phyloP scores from a whole-genome alignment of 1,140 invertebrate species.

The Zaprionus ornatus region DNA sequence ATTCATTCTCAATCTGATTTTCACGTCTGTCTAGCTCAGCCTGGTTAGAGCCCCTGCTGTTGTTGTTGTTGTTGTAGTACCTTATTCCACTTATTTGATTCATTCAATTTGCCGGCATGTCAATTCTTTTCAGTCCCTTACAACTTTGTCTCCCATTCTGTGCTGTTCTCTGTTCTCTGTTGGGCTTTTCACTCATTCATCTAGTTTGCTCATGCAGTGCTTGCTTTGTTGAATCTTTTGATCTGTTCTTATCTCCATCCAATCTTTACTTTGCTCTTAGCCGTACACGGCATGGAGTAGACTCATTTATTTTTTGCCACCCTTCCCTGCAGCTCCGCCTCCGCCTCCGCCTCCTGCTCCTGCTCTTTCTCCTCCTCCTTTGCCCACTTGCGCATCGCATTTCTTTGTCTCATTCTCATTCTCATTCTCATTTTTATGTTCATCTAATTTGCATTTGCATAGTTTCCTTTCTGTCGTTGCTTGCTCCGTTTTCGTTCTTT shows the following conservation, averaged over 20 bases:
- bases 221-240: slow-evolving; percentile 16
- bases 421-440: slow-evolving; percentile 53
- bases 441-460: slow-evolving; percentile 68
- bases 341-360: not conserved
- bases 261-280: slow-evolving; percentile 17
- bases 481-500: slow-evolving; percentile 19
- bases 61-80: not conserved
- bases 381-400: slow-evolving; percentile 27
- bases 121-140: slow-evolving; percentile 12
- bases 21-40: not conserved
- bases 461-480: slow-evolving; percentile 31
- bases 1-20: not conserved
- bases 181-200: slow-evolving; percentile 20
- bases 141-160: not conserved
- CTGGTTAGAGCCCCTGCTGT: not conserved
- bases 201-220: slow-evolving; percentile 8
- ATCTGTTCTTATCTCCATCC: slow-evolving; percentile 12
- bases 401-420: slow-evolving; percentile 52
- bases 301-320: slow-evolving; percentile 31
- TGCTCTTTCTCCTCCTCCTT: slow-evolving; percentile 4
- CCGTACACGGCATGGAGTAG: slow-evolving; percentile 2
- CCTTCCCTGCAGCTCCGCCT: not conserved
- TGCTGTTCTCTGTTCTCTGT: not conserved
- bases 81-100: slow-evolving; percentile 18
- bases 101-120: slow-evolving; percentile 9